A percentile compares a stretch with the other conserved stretches of the same genome.
Conservation (phyloP, 2,888 invertebrate genomes). For the Hymenopus coronatus region DNA sequence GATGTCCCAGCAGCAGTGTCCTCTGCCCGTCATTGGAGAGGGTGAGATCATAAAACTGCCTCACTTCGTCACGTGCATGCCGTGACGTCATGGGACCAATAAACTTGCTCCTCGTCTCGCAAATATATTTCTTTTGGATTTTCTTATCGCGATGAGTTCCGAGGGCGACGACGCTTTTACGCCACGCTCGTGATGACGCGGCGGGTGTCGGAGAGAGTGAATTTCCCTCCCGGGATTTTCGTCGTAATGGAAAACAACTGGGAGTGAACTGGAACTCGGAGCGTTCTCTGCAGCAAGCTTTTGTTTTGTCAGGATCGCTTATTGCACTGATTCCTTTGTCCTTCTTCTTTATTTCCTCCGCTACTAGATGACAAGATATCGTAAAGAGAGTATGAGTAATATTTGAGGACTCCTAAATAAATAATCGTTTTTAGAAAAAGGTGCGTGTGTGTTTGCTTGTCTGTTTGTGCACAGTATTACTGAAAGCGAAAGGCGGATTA, state of each 20-base stretch:
- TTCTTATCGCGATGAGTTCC: not conserved
- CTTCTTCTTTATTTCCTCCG: too few species aligned
- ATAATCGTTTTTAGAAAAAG: too few species aligned
- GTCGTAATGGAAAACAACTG: not conserved
- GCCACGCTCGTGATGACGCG: not conserved
- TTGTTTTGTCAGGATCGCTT: not conserved
- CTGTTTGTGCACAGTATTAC: too few species aligned
- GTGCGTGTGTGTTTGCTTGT: too few species aligned
- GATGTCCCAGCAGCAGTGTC: not conserved
- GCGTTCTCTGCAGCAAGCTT: not conserved
- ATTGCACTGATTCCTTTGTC: not conserved
- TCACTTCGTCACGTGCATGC: constrained; percentile 1
- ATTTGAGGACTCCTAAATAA: too few species aligned
- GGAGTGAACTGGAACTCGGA: not conserved
- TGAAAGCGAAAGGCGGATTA: too few species aligned
- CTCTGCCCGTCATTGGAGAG: not conserved
- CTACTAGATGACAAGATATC: too few species aligned
- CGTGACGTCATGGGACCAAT: constrained; percentile 6
- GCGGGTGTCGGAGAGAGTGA: not conserved
- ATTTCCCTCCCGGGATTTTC: not conserved
- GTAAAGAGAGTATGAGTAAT: too few species aligned
- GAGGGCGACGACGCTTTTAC: not conserved
- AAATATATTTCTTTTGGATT: constrained; percentile 7
- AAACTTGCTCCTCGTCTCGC: not conserved
- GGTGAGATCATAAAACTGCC: not conserved